Evolutionary conservation across 2,888 invertebrate genomes (phyloP), one percentile per base, ranked within the genome.

Genomic region (Melieria omissa): DNA sequence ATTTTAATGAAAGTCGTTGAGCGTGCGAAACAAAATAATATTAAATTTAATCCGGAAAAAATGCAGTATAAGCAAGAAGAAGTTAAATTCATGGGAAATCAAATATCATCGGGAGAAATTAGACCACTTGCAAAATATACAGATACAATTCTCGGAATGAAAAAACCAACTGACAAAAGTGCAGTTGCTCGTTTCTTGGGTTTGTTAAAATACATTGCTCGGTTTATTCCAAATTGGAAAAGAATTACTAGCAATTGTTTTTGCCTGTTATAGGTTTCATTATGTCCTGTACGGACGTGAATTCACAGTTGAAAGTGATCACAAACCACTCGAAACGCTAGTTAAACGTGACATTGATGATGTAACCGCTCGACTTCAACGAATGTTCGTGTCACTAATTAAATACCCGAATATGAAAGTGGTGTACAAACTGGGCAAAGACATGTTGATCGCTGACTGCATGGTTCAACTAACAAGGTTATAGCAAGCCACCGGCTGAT

Each of bases 261-360:
- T 81, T 75, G 80, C 82, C 6, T 79, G 78, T 52, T 74, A 80
- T 70, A 83, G 83, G 74, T 85, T 85, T 76, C 81, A 83, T 76
- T 79, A 80, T 55, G 81, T 77, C 75, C 75, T 49, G 5, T 16
- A 16, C 16, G 16, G 16, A 16, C 16, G 16, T 16, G 16, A 16
- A 16, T 16, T 16, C 16, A 16, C 54, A 54, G 67, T 67, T 12
- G 64, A 70, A 58, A 73, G 63, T 60, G 69, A 84, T 75, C 82
- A 84, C 68, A 83, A 83, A 65, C 82, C 82, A 12, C 68, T 84
- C n/a, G 81, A 82, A 57, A 71, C 73, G 10, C 73, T 82, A 65
- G 71, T 81, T 46, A 81, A 81, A 69, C 79, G 77, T 60, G 68
- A 73, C 45, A 73, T 82, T 67, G 78, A 81, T 74, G 80, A 82